Evolutionary conservation across 2,113 vertebrate species (phyloP), one percentile per base, ranked within the genome.

Genomic region (Hippocampus comes): DNA sequence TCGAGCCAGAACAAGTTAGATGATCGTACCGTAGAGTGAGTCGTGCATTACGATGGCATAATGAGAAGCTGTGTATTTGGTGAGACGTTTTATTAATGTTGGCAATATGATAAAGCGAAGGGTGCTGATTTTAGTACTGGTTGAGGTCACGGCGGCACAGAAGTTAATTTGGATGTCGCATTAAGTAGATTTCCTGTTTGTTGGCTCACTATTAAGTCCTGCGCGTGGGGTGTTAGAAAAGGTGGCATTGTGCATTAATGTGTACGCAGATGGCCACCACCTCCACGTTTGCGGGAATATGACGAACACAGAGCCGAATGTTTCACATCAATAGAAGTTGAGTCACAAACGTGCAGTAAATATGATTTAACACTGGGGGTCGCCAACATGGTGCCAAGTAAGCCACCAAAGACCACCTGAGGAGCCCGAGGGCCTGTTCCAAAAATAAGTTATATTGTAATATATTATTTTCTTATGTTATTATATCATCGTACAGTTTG

Each of bases 141-240:
- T 43, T 10, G 46, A 63, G n/a, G 55, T 38, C 65, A 66, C 41
- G 59, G 73, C 51, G 27, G 41, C 30, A 77, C 17, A 18, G 42
- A 71, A 48, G 73, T 82, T 73, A 70, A 80, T 78, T 68, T 79
- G 2, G 25, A 41, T 49, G 49, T 71, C 25, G 59, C 34, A 73
- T 75, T 66, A 75, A 68, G 66, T 69, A 70, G 46, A 75, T 46
- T 57, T 61, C 63, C 72, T 51, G 71, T 42, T 76, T 67, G 67
- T 41, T 49, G 38, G 17, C 60, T 67, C 7, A 38, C 66, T 48
- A 73, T 70, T 56, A 43, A 67, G 68, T 73, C 57, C 68, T 14
- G 46, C n/a, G 12, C 63, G 57, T 59, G 30, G 38, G 67, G 70
- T 21, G 49, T 20, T 8, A 48, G 18, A 48, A 69, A 73, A 70